These are phyloP conservation scores for Mustela nigripes DNA, from an alignment of 2,113 vertebrate genomes.

Conservation along the genomic window DNA sequence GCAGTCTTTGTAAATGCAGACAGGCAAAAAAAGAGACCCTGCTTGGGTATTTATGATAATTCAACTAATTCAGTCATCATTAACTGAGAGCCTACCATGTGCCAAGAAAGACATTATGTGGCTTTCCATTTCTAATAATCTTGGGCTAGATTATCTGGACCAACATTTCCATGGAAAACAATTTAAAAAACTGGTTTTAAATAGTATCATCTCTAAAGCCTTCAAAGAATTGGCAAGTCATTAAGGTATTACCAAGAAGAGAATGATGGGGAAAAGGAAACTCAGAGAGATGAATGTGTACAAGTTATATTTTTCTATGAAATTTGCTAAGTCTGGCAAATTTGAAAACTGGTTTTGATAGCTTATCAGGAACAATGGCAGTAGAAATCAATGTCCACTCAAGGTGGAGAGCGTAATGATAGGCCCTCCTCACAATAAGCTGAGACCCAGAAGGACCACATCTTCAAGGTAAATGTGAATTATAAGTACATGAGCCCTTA, in stretches of 20 bases:
- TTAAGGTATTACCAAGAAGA: not conserved
- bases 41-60: not conserved
- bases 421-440: not conserved
- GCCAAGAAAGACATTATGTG: not conserved
- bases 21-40: not conserved
- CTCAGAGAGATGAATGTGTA: not conserved
- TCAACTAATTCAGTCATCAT: not conserved
- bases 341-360: not conserved
- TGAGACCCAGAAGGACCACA: not conserved
- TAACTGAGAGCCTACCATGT: not conserved
- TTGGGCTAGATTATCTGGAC: not conserved
- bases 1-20: not conserved
- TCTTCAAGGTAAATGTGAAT: constrained; percentile 9
- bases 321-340: not conserved
- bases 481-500: not conserved
- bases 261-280: not conserved
- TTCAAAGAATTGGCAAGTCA: not conserved
- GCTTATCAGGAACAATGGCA: not conserved
- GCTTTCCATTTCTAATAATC: not conserved
- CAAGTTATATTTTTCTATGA: not conserved
- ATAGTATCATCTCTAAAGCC: not conserved
- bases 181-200: not conserved
- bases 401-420: not conserved
- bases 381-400: not conserved
- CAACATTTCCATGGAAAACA: not conserved